Evolutionary conservation across 2,797 vertebrate genomes (phyloP).

Genomic region (Eutrigla gurnardus): DNA sequence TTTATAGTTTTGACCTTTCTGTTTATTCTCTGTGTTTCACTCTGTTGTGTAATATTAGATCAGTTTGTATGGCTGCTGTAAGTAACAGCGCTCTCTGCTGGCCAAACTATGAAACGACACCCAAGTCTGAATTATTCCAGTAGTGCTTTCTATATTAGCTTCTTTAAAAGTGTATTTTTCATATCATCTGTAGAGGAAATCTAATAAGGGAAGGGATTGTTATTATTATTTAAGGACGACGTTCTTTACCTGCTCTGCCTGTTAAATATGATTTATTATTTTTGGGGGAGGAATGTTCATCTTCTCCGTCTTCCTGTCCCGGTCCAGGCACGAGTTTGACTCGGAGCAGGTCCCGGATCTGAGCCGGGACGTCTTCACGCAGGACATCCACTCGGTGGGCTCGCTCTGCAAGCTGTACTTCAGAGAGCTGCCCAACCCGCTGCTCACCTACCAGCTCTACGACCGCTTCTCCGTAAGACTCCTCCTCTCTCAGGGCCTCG

Average conservation of each 20-base stretch:
- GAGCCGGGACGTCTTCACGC: slow-evolving; percentile 93
- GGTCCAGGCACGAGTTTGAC: slow-evolving; percentile 94
- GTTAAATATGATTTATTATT: not conserved
- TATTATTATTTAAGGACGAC: not conserved
- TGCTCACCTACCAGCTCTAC: slow-evolving; percentile 98
- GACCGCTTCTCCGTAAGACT: slow-evolving; percentile 96
- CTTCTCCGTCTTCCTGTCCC: slow-evolving; percentile 29
- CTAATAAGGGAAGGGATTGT: no score
- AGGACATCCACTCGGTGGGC: slow-evolving; percentile 98
- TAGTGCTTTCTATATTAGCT: no score
- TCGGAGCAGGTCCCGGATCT: slow-evolving; percentile 97
- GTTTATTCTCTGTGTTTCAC: no score
- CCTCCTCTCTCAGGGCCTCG: no score
- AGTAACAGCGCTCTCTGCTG: no score
- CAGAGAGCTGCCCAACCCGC: slow-evolving; percentile 96
- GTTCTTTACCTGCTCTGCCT: not conserved
- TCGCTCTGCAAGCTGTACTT: slow-evolving; percentile 99
- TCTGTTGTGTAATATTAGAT: no score
- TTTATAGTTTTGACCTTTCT: no score
- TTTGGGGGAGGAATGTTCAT: slow-evolving; percentile 1
- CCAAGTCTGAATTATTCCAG: no score
- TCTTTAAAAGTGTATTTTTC: no score
- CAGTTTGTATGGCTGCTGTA: no score
- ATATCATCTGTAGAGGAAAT: no score
- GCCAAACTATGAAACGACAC: no score